Percentiles rank a stretch among this genome's conserved stretches.
Conservation (phyloP, 2,797 vertebrate genomes). For the Gila robusta region DNA sequence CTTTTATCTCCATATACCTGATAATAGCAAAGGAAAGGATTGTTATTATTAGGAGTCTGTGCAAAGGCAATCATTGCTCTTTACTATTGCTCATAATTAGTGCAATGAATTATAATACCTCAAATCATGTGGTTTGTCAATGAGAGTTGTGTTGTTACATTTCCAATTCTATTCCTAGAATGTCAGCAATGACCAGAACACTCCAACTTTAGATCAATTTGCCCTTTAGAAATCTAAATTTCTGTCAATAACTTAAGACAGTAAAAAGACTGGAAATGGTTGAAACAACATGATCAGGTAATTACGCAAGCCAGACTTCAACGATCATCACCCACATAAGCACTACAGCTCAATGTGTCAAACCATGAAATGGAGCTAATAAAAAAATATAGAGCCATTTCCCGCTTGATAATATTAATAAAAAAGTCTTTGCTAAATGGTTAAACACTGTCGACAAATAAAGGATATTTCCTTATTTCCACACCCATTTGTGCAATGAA, state of each 20-base stretch:
- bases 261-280: neutral
- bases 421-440: neutral
- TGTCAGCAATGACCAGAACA: neutral
- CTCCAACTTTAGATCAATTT: neutral
- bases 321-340: neutral
- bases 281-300: neutral
- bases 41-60: neutral
- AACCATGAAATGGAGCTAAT: neutral
- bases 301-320: neutral
- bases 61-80: neutral
- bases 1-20: neutral
- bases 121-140: neutral
- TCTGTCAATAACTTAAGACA: neutral
- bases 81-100: neutral
- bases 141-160: neutral
- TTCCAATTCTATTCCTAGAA: neutral
- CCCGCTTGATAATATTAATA: neutral
- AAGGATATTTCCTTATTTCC: neutral
- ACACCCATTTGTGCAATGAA: neutral
- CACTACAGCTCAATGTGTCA: neutral
- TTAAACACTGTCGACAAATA: constrained; percentile 8
- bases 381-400: neutral
- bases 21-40: neutral
- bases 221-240: neutral
- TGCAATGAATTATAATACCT: neutral